phyloP scores from a whole-genome alignment of 2,888 invertebrate species.

The Alloscopus bannaensis region DNA sequence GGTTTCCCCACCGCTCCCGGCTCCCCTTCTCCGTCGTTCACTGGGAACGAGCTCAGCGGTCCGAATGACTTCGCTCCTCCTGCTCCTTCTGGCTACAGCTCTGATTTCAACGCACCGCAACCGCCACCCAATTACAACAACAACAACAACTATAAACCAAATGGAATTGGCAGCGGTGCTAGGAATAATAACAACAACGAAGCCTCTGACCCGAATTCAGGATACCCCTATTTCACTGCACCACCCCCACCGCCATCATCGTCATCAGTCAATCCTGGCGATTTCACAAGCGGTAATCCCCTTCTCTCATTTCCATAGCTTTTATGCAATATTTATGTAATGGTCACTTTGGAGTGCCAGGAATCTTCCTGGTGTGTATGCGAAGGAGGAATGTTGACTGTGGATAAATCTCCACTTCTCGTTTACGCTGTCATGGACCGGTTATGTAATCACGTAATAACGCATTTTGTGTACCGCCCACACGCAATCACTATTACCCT shows the following conservation, averaged over 20 bases:
- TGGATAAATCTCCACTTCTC: no score
- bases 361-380: no score
- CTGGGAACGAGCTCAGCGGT: slow-evolving; percentile 17
- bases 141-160: not conserved
- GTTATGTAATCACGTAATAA: no score
- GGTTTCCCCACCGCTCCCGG: not conserved
- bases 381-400: no score
- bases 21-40: slow-evolving; percentile 15
- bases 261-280: not conserved
- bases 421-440: no score
- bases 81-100: not conserved
- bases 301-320: not conserved
- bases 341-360: no score
- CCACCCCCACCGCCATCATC: not conserved
- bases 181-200: not conserved
- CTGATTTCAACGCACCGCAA: slow-evolving; percentile 9
- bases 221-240: not conserved
- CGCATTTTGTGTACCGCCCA: no score
- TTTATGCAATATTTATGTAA: not conserved
- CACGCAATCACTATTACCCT: no score
- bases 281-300: slow-evolving; percentile 8
- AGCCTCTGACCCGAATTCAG: not conserved
- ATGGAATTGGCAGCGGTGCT: slow-evolving; percentile 8
- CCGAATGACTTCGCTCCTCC: slow-evolving; percentile 11
- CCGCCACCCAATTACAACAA: no score